phyloP scores from a whole-genome alignment of 2,888 invertebrate genomes.

The Cerastis rubricosa region DNA sequence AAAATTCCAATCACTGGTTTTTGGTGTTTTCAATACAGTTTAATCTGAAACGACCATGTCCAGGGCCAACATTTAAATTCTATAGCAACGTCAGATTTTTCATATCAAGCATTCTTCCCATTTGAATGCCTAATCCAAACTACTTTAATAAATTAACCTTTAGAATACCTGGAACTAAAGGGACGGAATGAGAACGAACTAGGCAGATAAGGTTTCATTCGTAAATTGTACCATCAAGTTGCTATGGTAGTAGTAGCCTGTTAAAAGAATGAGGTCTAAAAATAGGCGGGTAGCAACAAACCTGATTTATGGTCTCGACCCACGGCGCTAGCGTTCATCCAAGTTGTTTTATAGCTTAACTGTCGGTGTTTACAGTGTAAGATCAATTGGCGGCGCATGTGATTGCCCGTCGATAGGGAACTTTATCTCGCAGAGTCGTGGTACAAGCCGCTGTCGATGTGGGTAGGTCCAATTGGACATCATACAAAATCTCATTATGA shows the following conservation, averaged over 20 bases:
- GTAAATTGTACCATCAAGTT: constrained; percentile 68
- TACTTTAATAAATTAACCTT: constrained; percentile 42
- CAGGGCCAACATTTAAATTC: neutral
- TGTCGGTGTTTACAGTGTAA: constrained; percentile 65
- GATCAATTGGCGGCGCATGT: constrained; percentile 63
- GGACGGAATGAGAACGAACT: constrained; percentile 34
- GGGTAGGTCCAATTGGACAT: constrained; percentile 52
- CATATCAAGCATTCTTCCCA: constrained; percentile 29
- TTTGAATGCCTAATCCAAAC: constrained; percentile 31
- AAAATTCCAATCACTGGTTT: neutral
- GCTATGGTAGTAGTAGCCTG: constrained; percentile 67
- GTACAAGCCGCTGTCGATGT: constrained; percentile 37
- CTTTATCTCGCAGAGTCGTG: constrained; percentile 41
- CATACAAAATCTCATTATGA: constrained; percentile 54
- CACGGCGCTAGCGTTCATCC: constrained; percentile 62
- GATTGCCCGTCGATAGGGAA: constrained; percentile 50
- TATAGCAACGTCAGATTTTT: neutral
- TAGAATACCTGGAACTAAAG: constrained; percentile 55
- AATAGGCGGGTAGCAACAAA: constrained; percentile 80
- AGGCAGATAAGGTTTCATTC: constrained; percentile 59
- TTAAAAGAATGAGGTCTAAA: constrained; percentile 76
- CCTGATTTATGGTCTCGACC: constrained; percentile 76
- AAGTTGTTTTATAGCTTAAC: constrained; percentile 70
- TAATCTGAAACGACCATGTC: neutral
- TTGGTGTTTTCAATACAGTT: neutral